Percentiles rank a stretch among this genome's conserved stretches.
These are phyloP conservation scores for Stenchaetothrips biformis DNA, from an alignment of 2,888 invertebrate species.

Conservation along the genomic window DNA sequence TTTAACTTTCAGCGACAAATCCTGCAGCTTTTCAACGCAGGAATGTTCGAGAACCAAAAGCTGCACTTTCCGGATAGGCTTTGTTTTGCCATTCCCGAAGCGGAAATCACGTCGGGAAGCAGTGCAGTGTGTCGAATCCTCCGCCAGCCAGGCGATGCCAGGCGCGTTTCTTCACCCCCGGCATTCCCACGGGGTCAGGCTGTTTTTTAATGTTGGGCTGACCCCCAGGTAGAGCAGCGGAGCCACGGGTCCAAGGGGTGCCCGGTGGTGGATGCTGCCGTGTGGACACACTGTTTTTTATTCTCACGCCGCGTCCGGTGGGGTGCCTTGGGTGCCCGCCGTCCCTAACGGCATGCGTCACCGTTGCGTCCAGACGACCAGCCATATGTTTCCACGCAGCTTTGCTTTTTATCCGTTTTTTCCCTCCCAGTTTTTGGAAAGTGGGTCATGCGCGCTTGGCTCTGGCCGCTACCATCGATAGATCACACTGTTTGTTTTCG, in stretches of 20 bases:
- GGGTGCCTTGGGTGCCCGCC: background rate
- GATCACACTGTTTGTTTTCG: too few species aligned
- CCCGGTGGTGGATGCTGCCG: background rate
- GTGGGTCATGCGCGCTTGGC: background rate
- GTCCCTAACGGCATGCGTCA: background rate
- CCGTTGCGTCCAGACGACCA: background rate
- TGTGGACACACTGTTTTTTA: conserved; percentile 2
- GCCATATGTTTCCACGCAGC: background rate
- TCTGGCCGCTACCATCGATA: background rate
- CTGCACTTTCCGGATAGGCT: background rate
- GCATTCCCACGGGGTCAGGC: conserved; percentile 18
- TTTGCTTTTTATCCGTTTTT: too few species aligned
- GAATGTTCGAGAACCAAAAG: background rate
- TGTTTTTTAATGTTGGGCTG: conserved; percentile 12
- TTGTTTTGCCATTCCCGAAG: background rate
- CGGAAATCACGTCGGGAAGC: background rate
- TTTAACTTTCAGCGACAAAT: background rate
- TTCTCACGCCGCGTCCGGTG: background rate
- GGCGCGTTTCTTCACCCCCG: background rate
- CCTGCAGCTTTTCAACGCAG: background rate
- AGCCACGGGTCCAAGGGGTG: background rate
- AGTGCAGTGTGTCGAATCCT: background rate
- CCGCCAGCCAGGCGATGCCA: background rate
- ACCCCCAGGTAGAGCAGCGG: background rate
- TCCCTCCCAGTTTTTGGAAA: too few species aligned